Percentiles rank a stretch among this genome's conserved stretches.
Evolutionary conservation across 2,888 invertebrate genomes (phyloP).

Genomic region (Stenurella melanura): DNA sequence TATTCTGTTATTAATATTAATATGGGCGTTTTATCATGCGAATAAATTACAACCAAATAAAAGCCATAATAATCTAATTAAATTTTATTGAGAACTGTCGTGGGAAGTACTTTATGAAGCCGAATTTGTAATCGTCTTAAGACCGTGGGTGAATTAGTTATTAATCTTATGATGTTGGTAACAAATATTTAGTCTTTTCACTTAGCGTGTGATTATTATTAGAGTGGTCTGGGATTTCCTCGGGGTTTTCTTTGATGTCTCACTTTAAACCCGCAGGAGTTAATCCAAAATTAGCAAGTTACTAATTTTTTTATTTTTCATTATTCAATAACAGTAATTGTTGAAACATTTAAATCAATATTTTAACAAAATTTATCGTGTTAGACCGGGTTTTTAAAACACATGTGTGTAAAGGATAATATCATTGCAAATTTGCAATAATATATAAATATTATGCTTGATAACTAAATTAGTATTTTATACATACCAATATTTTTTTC

Average conservation of each 20-base stretch:
- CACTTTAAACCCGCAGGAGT: background rate
- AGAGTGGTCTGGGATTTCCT: background rate
- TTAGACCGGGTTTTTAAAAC: too few relatives aligned
- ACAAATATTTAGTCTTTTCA: background rate
- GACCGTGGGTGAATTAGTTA: background rate
- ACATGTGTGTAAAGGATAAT: too few relatives aligned
- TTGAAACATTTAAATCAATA: too few relatives aligned
- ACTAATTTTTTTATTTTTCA: too few relatives aligned
- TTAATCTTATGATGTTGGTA: background rate
- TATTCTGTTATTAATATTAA: background rate
- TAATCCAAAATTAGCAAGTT: background rate
- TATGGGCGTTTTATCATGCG: background rate
- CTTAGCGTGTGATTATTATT: background rate
- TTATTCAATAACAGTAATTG: too few relatives aligned
- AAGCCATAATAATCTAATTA: background rate
- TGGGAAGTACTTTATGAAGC: background rate
- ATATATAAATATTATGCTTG: too few relatives aligned
- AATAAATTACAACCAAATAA: background rate
- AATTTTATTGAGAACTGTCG: background rate
- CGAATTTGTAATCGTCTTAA: background rate
- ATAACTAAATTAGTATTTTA: too few relatives aligned
- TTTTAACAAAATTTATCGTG: too few relatives aligned
- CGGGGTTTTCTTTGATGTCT: background rate
- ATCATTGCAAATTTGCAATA: too few relatives aligned
- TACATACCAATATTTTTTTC: too few relatives aligned